These are phyloP conservation scores for Heliconius himera DNA, from an alignment of 1,140 invertebrate species.

Conservation along the genomic window DNA sequence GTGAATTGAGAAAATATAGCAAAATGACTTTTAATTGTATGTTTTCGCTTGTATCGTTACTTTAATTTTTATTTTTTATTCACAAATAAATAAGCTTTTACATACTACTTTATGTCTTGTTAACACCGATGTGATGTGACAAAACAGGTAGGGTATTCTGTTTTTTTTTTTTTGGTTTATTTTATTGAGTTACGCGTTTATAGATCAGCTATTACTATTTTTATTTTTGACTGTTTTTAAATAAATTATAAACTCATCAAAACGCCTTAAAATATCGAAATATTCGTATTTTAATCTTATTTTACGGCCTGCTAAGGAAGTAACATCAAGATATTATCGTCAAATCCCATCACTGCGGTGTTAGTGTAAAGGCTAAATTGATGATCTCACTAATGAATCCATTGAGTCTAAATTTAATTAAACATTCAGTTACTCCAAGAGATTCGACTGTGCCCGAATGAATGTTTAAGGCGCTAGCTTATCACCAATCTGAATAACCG, in stretches of 20 bases:
- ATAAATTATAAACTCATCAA: too few species aligned
- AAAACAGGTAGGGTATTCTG: too few species aligned
- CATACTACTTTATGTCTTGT: background rate
- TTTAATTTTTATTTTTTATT: too few species aligned
- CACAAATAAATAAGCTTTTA: too few species aligned
- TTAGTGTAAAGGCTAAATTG: constrained; percentile 13
- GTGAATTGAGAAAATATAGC: constrained; percentile 27
- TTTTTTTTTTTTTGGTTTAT: background rate
- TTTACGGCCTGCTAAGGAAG: background rate
- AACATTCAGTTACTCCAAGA: constrained; percentile 10
- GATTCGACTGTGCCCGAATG: background rate
- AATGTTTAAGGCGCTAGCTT: constrained; percentile 35
- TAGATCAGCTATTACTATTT: too few species aligned
- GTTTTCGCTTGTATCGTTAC: background rate
- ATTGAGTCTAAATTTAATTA: constrained; percentile 11
- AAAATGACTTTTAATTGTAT: constrained; percentile 3
- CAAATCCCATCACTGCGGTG: background rate
- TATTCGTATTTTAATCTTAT: background rate
- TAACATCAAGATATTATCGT: background rate
- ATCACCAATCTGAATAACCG: constrained; percentile 48
- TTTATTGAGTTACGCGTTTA: too few species aligned
- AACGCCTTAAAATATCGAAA: background rate
- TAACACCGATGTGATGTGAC: background rate
- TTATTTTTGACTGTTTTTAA: too few species aligned
- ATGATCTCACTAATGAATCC: background rate